Base-by-base conservation (phyloP, 1,140 invertebrate species). In the Cardiocondyla obscurior region DNA sequence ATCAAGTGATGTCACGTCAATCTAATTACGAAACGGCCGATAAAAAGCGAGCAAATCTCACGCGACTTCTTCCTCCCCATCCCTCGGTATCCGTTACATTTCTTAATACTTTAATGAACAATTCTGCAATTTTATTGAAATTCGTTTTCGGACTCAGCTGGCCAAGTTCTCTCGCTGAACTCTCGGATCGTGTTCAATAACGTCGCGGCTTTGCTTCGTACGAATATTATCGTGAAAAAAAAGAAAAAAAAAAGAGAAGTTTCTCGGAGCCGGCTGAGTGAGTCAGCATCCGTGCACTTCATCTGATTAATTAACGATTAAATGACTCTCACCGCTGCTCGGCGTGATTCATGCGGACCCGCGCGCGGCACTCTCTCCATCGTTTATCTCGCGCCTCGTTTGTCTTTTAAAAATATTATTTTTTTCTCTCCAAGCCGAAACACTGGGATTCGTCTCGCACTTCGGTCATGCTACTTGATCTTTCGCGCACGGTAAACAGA, bases 291-390 rank as follows among this genome's bases (percentile, higher is more conserved):
- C 36, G n/a, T 30, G 46, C 62, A 28, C 46, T 69, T 53, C 25
- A 19, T 77, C n/a, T 67, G 62, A 79, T 79, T 53, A 39, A 77
- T 51, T 1, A 2, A n/a, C 7, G 44, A 77, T 28, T 51, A 67
- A 36, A 16, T 39, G 74, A 51, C 33, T 36, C 28, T 28, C 53
- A 12, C 16, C 25, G 22, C n/a, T 1, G n/a, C 5, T 46, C 57
- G 10, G 28, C 39, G 19, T 77, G 74, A 77, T 53, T 77, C 60
- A 77, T 16, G 39, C 46, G 28, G 14, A 39, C 39, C 30, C 42
- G 39, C 8, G 7, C 12, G 28, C 7, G 28, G 28, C 16, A 36
- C 42, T 51, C 44, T 67, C 8, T 16, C 16, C 19, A 10, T 60
- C 25, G 6, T 30, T 57, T 57, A 57, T 10, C 7, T 14, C n/a